These are phyloP conservation scores for Opisthograptis luteolata DNA, from an alignment of 2,888 invertebrate species.

Conservation along the genomic window DNA sequence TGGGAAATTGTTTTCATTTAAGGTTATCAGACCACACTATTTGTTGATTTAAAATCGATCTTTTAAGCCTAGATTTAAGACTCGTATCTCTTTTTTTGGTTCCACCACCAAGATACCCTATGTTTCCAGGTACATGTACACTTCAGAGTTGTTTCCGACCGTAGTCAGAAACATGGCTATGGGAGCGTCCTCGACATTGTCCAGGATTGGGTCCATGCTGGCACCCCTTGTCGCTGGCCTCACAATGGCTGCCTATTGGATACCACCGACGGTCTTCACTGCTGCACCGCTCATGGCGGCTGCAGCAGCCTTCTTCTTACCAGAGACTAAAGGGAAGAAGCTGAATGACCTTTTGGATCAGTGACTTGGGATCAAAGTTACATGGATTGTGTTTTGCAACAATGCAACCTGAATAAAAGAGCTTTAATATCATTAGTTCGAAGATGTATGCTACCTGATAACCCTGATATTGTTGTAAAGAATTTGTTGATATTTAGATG, in stretches of 20 bases:
- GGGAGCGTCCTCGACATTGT: constrained; percentile 80
- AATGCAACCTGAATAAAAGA: too few relatives aligned
- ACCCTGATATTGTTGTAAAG: too few relatives aligned
- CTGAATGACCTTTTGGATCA: constrained; percentile 25
- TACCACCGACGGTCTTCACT: constrained; percentile 24
- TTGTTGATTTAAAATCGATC: too few relatives aligned
- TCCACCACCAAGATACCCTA: too few relatives aligned
- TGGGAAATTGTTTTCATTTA: too few relatives aligned
- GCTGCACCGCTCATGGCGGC: constrained; percentile 7
- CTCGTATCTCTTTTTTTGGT: too few relatives aligned
- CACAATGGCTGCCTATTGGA: constrained; percentile 4
- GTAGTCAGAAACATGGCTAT: constrained; percentile 79
- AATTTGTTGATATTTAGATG: too few relatives aligned
- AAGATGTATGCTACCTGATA: too few relatives aligned
- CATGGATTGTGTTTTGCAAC: too few relatives aligned
- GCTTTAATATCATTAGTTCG: too few relatives aligned
- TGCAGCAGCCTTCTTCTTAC: constrained; percentile 16
- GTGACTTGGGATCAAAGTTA: neutral
- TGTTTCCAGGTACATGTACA: constrained; percentile 67
- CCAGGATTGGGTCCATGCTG: constrained; percentile 80
- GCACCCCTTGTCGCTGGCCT: constrained; percentile 77
- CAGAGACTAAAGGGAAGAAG: constrained; percentile 28
- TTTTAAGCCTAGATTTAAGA: too few relatives aligned
- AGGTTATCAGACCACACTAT: too few relatives aligned
- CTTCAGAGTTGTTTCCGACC: constrained; percentile 83